Percentiles rank a stretch among this genome's conserved stretches.
Evolutionary conservation across 2,113 vertebrate genomes (phyloP).

Genomic region (Melanostigma gelatinosum): DNA sequence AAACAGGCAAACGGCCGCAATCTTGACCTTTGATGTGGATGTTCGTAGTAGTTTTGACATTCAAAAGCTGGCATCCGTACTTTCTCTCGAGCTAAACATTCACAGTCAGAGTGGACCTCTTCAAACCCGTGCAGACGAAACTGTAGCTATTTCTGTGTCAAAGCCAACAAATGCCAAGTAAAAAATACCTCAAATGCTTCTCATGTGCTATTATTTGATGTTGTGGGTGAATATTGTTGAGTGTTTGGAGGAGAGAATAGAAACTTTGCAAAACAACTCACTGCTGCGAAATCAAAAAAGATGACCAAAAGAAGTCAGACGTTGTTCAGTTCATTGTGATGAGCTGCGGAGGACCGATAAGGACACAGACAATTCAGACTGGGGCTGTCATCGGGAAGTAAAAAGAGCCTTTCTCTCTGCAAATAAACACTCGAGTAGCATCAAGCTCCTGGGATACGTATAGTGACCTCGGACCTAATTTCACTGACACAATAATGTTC

Average conservation of each 20-base stretch:
- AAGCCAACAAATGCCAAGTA: conserved; percentile 37
- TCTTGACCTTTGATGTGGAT: conserved; percentile 49
- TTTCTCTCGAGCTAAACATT: conserved; percentile 11
- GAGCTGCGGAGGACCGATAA: neutral
- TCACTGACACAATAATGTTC: neutral
- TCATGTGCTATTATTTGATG: conserved; percentile 30
- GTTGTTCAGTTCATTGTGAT: neutral
- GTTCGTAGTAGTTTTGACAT: conserved; percentile 40
- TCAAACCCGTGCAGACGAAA: conserved; percentile 11
- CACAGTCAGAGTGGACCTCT: conserved; percentile 29
- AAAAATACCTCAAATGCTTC: conserved; percentile 38
- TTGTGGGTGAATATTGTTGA: conserved; percentile 51
- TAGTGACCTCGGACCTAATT: neutral
- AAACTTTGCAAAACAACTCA: conserved; percentile 32
- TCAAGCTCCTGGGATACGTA: neutral
- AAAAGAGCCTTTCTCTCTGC: neutral
- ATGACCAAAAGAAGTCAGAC: conserved; percentile 1
- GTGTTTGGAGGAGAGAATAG: conserved; percentile 18
- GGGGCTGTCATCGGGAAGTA: neutral
- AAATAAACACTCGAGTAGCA: neutral
- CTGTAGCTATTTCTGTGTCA: conserved; percentile 60
- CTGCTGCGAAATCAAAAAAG: conserved; percentile 27
- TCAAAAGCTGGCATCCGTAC: conserved; percentile 30
- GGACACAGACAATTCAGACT: neutral
- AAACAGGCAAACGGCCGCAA: conserved; percentile 27